Evolutionary conservation across 2,888 invertebrate species (phyloP).

Genomic region (Mechanitis messenoides): DNA sequence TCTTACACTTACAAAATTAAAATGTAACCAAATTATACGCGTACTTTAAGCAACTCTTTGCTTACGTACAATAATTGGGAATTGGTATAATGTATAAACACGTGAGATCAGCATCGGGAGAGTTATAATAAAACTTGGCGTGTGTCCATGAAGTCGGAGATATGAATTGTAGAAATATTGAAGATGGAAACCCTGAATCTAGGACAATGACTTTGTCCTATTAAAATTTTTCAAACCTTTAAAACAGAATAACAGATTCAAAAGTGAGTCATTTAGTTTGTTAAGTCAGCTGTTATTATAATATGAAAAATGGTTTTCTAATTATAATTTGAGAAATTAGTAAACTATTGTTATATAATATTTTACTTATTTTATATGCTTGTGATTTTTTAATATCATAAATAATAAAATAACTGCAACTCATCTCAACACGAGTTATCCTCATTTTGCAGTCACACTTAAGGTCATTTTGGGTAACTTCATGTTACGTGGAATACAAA

Average conservation of each 20-base stretch:
- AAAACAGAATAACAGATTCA: no score
- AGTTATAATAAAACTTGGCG: conserved; percentile 72
- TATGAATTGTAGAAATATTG: conserved; percentile 45
- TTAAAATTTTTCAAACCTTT: conserved; percentile 10
- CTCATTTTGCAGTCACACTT: conserved; percentile 26
- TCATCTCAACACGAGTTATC: conserved; percentile 19
- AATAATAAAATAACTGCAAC: no score
- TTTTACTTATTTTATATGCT: not conserved
- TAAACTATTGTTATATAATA: not conserved
- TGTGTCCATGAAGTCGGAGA: conserved; percentile 43
- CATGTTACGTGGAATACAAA: conserved; percentile 37
- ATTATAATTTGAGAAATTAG: not conserved
- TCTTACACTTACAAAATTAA: no score
- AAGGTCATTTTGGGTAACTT: conserved; percentile 35
- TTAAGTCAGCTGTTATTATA: no score
- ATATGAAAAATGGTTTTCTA: no score
- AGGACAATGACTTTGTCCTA: conserved; percentile 22
- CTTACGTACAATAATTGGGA: conserved; percentile 22
- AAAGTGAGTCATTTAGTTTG: no score
- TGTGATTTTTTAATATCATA: not conserved
- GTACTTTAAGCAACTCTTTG: not conserved
- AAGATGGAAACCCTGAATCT: conserved; percentile 20
- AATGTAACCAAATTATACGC: no score
- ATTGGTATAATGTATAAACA: conserved; percentile 51
- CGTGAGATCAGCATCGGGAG: conserved; percentile 61